Evolutionary conservation across 2,888 invertebrate species (phyloP).

Genomic region (Tiphia femorata): DNA sequence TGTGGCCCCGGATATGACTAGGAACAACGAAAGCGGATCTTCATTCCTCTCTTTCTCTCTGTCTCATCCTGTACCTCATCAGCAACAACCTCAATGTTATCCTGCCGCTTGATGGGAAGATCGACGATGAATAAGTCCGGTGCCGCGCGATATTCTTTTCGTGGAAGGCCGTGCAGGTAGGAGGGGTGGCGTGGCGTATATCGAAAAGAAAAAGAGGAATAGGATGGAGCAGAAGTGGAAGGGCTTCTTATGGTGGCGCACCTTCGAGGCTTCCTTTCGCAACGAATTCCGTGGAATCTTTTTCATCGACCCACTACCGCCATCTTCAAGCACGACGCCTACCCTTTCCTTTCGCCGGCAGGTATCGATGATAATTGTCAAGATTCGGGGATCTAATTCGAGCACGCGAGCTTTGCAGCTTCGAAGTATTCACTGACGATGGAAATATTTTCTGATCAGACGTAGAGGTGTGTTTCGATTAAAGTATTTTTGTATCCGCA

Average conservation of each 20-base stretch:
- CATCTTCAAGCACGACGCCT: conserved; percentile 14
- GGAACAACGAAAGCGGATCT: too few species aligned
- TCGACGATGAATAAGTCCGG: conserved; percentile 65
- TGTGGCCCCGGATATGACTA: too few species aligned
- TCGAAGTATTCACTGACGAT: too few species aligned
- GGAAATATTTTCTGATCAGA: too few species aligned
- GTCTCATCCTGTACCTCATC: too few species aligned
- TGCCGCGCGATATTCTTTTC: conserved; percentile 39
- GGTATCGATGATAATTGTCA: conserved; percentile 24
- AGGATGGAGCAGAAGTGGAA: conserved; percentile 25
- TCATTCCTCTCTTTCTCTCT: too few species aligned
- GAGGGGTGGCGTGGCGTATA: too few species aligned
- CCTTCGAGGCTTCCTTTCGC: conserved; percentile 46
- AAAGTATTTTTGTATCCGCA: too few species aligned
- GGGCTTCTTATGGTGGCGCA: conserved; percentile 46
- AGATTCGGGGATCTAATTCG: too few species aligned
- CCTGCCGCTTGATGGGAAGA: conserved; percentile 43
- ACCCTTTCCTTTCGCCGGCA: conserved; percentile 5
- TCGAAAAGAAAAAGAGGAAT: conserved; percentile 29
- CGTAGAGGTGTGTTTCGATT: too few species aligned
- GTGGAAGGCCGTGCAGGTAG: conserved; percentile 2
- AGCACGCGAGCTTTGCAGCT: too few species aligned
- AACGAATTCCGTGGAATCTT: conserved; percentile 45
- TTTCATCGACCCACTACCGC: conserved; percentile 25
- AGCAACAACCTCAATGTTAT: too few species aligned